phyloP scores from a whole-genome alignment of 2,797 vertebrate genomes.

The Anguilla pacifica region DNA sequence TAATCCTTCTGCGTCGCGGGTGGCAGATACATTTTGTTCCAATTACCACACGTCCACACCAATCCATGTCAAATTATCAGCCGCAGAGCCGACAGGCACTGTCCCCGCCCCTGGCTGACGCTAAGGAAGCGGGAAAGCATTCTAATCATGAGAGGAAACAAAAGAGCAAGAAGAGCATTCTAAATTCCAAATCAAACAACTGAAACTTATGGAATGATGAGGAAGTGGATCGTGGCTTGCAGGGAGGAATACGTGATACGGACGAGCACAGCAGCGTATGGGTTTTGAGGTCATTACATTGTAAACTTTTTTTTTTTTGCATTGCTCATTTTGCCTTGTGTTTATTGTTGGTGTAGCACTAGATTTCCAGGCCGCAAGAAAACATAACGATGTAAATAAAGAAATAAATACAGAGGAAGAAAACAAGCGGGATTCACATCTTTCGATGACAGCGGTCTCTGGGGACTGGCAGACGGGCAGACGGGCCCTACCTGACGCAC shows the following conservation, averaged over 20 bases:
- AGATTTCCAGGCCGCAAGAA: neutral
- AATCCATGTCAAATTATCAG: conserved; percentile 69
- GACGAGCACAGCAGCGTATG: neutral
- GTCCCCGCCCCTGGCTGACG: conserved; percentile 60
- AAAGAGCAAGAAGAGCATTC: conserved; percentile 58
- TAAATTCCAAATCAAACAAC: conserved; percentile 53
- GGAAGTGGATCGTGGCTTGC: conserved; percentile 42
- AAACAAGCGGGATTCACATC: neutral
- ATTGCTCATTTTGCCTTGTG: neutral
- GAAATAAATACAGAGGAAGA: neutral
- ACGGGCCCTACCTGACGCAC: conserved; percentile 62
- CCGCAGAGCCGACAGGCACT: conserved; percentile 22
- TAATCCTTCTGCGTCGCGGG: conserved; percentile 57
- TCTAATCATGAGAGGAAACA: conserved; percentile 51
- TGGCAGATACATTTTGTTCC: conserved; percentile 69
- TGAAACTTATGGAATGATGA: neutral
- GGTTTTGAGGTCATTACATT: neutral
- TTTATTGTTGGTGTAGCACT: neutral
- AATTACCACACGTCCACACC: conserved; percentile 66
- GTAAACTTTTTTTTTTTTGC: neutral
- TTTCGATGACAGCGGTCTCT: conserved; percentile 62
- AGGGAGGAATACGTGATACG: conserved; percentile 34
- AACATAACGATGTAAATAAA: neutral
- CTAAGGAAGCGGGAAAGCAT: conserved; percentile 57
- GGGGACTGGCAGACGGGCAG: conserved; percentile 45